Evolutionary conservation across 2,797 vertebrate genomes (phyloP), one percentile per base, ranked within the genome.

Genomic region (Petrocephalus schoutedeni): DNA sequence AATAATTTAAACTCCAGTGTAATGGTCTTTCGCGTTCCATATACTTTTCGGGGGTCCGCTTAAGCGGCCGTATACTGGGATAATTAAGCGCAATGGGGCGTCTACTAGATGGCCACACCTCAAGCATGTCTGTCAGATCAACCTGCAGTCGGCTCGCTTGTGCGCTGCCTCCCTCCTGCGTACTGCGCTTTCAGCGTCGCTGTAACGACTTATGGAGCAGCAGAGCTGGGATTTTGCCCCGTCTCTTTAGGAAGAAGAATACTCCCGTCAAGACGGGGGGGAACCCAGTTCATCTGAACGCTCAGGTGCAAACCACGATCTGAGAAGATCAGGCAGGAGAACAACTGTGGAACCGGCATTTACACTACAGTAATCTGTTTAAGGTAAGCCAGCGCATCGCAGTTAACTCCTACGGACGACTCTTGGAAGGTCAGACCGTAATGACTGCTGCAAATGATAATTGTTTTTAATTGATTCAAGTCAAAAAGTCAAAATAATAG

Each of bases 151-250:
- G 84, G 45, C 58, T 84, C 23, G 54, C 49, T 84, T n/a, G 54
- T 56, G 71, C 87, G 54, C 85, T 87, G 90, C 91, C 86, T 91
- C 89, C 71, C 71, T 89, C 89, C 84, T 41, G 71, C 71, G 71
- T 77, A 77, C 36, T 77, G 71, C 71, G 71, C 41, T 77, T 77
- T 45, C 71, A 45, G 91, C 94, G 94, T 93, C 92, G 93, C 80
- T 28, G 80, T 23, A 53, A n/a, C 21, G 53, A 56, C 93, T 94
- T 93, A 95, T 94, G 94, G 94, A 93, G 89, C 89, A 93, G 92
- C 89, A 93, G 92, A 92, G 91, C 90, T 90, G 89, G 88, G 90
- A 92, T 92, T 91, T 89, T 86, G 82, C 88, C 61, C 64, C 90
- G 86, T 89, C 89, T 87, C 58, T 88, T 87, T 80, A 77, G 87